A percentile compares a stretch with the other conserved stretches of the same genome.
phyloP scores from a whole-genome alignment of 2,113 vertebrate species.

The Stomatorhinus ivindoensis region DNA sequence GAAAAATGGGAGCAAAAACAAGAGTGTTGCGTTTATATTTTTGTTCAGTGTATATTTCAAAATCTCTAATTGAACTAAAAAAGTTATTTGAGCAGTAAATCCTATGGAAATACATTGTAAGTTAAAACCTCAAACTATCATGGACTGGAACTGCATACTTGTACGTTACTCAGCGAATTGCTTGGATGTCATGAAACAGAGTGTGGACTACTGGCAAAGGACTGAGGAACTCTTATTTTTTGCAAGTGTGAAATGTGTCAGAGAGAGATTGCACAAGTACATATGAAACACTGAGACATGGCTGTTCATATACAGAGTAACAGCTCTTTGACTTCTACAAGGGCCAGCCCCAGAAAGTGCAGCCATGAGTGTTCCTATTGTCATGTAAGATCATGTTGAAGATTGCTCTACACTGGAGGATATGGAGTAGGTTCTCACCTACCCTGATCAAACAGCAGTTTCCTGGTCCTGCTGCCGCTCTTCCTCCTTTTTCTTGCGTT shows the following conservation, averaged over 20 bases:
- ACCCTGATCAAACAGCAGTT: conserved; percentile 52
- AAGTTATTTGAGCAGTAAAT: background rate
- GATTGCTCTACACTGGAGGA: background rate
- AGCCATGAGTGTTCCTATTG: background rate
- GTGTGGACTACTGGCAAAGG: background rate
- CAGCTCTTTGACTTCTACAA: too few species aligned
- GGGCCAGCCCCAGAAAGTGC: background rate
- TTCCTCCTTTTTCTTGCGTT: conserved; percentile 69
- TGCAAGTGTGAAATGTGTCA: background rate
- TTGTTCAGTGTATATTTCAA: too few species aligned
- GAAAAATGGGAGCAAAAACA: too few species aligned
- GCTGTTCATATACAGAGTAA: background rate
- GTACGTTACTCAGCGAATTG: background rate
- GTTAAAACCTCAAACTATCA: background rate
- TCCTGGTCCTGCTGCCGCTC: conserved; percentile 60
- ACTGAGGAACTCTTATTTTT: background rate
- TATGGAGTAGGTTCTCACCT: background rate
- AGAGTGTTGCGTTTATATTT: too few species aligned
- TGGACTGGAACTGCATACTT: background rate
- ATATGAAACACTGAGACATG: background rate
- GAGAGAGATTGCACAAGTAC: background rate
- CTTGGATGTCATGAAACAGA: background rate
- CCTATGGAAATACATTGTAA: background rate
- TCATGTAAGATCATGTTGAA: background rate
- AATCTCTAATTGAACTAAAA: background rate